These are phyloP conservation scores for Augochlorella aurata DNA, from an alignment of 2,888 invertebrate species.

Conservation along the genomic window DNA sequence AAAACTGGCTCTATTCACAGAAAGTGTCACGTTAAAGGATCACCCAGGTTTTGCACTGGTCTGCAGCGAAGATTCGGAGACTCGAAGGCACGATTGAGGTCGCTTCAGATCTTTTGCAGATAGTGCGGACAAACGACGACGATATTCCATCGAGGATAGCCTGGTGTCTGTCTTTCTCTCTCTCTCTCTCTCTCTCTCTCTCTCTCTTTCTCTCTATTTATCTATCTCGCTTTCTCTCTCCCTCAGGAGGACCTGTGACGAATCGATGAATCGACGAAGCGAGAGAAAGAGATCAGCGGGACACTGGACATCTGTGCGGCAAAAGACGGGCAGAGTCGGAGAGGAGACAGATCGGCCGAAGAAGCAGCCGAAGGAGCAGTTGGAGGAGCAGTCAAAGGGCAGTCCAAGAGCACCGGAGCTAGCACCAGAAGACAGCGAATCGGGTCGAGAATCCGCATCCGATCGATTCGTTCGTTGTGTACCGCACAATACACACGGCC, in stretches of 20 bases:
- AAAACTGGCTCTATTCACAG: neutral
- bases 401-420: too few relatives aligned
- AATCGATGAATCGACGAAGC: conserved; percentile 6
- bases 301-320: conserved; percentile 61
- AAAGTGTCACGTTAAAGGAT: conserved; percentile 19
- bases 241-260: neutral
- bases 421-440: conserved; percentile 35
- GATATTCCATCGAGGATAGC: conserved; percentile 14
- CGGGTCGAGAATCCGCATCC: conserved; percentile 53
- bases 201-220: neutral
- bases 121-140: neutral
- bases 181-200: neutral
- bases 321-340: conserved; percentile 51
- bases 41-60: neutral
- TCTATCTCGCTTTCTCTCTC: neutral
- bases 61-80: conserved; percentile 24
- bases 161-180: neutral
- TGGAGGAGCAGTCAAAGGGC: neutral
- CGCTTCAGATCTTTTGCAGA: conserved; percentile 42
- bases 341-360: neutral
- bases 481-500: conserved; percentile 28
- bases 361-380: neutral
- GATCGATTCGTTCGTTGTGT: conserved; percentile 62
- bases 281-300: conserved; percentile 23
- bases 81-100: conserved; percentile 30